Evolutionary conservation across 2,113 vertebrate genomes (phyloP).

Genomic region (Macaca fascicularis): T2T-MFA8v1.1 NC_088381.1:49730001-49730500

Average conservation of each 20-base stretch:
- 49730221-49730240: background rate
- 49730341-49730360: slow-evolving; percentile 60
- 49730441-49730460: rapidly evolving
- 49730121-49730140: background rate
- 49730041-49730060: background rate
- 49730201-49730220: background rate
- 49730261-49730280: background rate
- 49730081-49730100: background rate
- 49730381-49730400: slow-evolving; percentile 36
- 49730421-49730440: background rate
- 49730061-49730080: background rate
- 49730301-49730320: slow-evolving; percentile 31
- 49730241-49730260: background rate
- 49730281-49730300: slow-evolving; percentile 47
- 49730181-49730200: background rate
- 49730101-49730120: background rate
- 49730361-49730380: slow-evolving; percentile 31
- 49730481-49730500: background rate
- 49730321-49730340: slow-evolving; percentile 67
- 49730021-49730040: background rate
- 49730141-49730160: background rate
- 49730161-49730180: background rate
- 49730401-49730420: slow-evolving; percentile 8
- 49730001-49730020: background rate
- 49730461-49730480: background rate